phyloP scores from a whole-genome alignment of 1,140 invertebrate genomes.

The Apis cerana region DNA sequence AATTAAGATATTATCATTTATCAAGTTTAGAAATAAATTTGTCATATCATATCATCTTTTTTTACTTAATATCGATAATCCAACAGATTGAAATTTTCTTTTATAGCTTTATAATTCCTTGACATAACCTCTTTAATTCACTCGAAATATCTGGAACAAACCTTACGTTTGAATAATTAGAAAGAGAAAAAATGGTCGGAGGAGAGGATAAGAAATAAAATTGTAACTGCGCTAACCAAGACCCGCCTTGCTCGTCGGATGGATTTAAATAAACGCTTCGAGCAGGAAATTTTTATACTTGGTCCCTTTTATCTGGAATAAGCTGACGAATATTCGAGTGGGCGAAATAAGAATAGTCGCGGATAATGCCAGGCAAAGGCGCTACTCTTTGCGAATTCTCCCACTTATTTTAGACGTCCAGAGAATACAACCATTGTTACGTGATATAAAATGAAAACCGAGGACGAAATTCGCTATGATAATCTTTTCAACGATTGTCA shows the following conservation, averaged over 20 bases:
- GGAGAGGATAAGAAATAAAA: background rate
- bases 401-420: background rate
- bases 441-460: constrained; percentile 1
- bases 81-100: too few species aligned
- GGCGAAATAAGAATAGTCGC: background rate
- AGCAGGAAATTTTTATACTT: background rate
- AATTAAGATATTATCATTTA: too few species aligned
- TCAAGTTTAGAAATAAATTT: too few species aligned
- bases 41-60: too few species aligned
- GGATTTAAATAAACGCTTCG: background rate
- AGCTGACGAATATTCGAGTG: background rate
- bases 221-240: too few species aligned
- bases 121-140: background rate
- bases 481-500: background rate
- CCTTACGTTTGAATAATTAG: background rate
- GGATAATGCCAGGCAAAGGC: constrained; percentile 1
- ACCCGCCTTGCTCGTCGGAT: background rate
- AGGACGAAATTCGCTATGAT: background rate
- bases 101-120: too few species aligned
- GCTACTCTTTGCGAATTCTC: background rate
- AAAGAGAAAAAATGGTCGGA: background rate
- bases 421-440: constrained; percentile 10
- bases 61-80: too few species aligned
- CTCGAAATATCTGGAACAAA: background rate
- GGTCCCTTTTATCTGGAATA: background rate